Base-by-base conservation (phyloP, 2,797 vertebrate genomes). In the Fistularia tabacaria region DNA sequence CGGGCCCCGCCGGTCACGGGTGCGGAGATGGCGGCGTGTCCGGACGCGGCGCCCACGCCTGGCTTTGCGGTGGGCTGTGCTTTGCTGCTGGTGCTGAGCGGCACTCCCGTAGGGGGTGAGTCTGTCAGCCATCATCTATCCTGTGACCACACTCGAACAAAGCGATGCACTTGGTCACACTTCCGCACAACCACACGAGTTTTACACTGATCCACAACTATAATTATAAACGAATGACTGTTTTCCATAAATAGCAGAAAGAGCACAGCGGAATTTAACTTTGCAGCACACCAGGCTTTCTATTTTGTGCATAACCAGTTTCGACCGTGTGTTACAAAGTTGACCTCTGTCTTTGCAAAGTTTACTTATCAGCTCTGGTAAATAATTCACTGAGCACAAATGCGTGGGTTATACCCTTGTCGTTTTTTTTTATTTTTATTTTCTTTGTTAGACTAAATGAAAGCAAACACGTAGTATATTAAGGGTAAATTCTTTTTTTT, bases 71-170 rank as follows among this genome's bases (percentile, higher is more conserved):
- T 81, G 7, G 64, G 83, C 73, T 74, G 77, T 50, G 65, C 85
- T 64, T 73, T 91, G 56, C 85, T 90, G 59, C 80, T 91, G 53
- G 36, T 82, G 4, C 67, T 87, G 65, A 75, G 82, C 76, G 77
- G 75, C 76, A 71, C 80, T 71, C 77, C 79, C 7, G 83, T 59
- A n/a, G 71, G 68, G 81, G 89, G 91, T 92, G 89, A 92, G 91
- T 90, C 81, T 80, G 55, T 62, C 36, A 71, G 69, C 70, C 43
- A 45, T 45, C 9, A 45, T 45, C 7, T 13, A 11, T 6, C 11
- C 43, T 42, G 41, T 45, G 39, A 52, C 45, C 54, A 57, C 64
- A 65, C 53, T 25, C 25, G 25, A 70, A 69, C 73, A 57, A 58
- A 65, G 51, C 25, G 5, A 25, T 25, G 5, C 25, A 60, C 54